phyloP scores from a whole-genome alignment of 2,888 invertebrate genomes.

The Muschampia plurimacula region DNA sequence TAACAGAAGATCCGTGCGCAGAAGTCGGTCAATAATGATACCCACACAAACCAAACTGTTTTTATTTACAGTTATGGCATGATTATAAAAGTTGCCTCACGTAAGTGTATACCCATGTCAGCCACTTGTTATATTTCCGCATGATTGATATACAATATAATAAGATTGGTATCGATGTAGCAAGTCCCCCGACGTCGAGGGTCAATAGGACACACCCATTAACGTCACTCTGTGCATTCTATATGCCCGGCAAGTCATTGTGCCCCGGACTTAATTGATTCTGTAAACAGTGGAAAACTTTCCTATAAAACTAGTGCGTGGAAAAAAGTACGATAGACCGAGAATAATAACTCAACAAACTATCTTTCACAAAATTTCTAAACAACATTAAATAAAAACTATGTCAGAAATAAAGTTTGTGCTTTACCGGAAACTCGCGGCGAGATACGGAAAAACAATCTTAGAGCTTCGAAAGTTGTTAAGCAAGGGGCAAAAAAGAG shows the following conservation, averaged over 20 bases:
- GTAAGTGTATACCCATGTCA: constrained; percentile 4
- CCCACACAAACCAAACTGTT: too few species aligned
- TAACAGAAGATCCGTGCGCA: too few species aligned
- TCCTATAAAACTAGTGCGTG: neutral
- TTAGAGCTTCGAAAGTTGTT: constrained; percentile 23
- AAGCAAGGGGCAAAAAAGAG: constrained; percentile 4
- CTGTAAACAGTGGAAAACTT: constrained; percentile 23
- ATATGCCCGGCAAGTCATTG: constrained; percentile 40
- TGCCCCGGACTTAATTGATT: constrained; percentile 20
- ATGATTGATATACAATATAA: constrained; percentile 46
- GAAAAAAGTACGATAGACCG: neutral
- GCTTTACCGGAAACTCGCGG: neutral
- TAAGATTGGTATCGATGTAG: constrained; percentile 44
- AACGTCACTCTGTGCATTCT: constrained; percentile 50
- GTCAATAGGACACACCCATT: constrained; percentile 54
- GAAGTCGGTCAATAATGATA: too few species aligned
- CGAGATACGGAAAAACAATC: constrained; percentile 18
- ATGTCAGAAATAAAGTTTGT: constrained; percentile 17
- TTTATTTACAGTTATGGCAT: too few species aligned
- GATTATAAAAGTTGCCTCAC: too few species aligned
- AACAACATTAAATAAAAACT: constrained; percentile 12
- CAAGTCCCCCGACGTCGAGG: constrained; percentile 35
- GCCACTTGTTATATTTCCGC: constrained; percentile 45
- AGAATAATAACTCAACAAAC: neutral
- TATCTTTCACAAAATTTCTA: constrained; percentile 3